phyloP scores from a whole-genome alignment of 2,888 invertebrate genomes.

The Leptinotarsa tumamoca region DNA sequence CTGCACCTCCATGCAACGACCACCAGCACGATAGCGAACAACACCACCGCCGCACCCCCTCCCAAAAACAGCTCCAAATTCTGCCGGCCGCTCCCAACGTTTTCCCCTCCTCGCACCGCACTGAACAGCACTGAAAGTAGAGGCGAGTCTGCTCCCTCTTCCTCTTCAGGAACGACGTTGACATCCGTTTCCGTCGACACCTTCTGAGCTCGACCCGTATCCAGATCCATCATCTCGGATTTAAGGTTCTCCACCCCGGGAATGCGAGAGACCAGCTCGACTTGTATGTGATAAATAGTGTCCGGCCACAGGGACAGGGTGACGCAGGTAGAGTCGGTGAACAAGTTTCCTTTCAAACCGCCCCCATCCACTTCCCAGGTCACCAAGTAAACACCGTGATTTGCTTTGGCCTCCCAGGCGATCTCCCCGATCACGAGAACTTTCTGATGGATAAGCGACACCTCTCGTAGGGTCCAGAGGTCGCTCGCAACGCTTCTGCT shows the following conservation, averaged over 20 bases:
- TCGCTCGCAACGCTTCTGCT: conserved; percentile 68
- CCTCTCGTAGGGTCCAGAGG: conserved; percentile 76
- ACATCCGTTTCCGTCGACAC: conserved; percentile 76
- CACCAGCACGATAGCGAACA: conserved; percentile 68
- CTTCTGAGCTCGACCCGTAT: conserved; percentile 74
- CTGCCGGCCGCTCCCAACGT: conserved; percentile 69
- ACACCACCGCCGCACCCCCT: conserved; percentile 70
- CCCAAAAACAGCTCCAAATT: conserved; percentile 73
- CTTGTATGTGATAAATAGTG: conserved; percentile 85
- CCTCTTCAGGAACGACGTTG: conserved; percentile 67
- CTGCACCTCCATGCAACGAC: conserved; percentile 72
- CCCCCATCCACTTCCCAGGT: conserved; percentile 89
- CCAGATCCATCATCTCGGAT: conserved; percentile 76
- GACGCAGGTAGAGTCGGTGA: conserved; percentile 84
- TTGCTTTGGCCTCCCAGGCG: conserved; percentile 78
- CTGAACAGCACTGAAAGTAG: conserved; percentile 74
- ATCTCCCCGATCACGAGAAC: conserved; percentile 79
- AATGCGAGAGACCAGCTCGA: conserved; percentile 73
- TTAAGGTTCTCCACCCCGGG: conserved; percentile 74
- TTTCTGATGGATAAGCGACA: conserved; percentile 80
- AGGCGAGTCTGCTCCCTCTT: conserved; percentile 67
- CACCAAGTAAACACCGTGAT: conserved; percentile 79
- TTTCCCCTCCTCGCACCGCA: conserved; percentile 74
- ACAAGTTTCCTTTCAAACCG: conserved; percentile 83
- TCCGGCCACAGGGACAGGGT: conserved; percentile 85